Base-by-base conservation (phyloP, 2,797 vertebrate species). In the Sphaeramia orbicularis region DNA sequence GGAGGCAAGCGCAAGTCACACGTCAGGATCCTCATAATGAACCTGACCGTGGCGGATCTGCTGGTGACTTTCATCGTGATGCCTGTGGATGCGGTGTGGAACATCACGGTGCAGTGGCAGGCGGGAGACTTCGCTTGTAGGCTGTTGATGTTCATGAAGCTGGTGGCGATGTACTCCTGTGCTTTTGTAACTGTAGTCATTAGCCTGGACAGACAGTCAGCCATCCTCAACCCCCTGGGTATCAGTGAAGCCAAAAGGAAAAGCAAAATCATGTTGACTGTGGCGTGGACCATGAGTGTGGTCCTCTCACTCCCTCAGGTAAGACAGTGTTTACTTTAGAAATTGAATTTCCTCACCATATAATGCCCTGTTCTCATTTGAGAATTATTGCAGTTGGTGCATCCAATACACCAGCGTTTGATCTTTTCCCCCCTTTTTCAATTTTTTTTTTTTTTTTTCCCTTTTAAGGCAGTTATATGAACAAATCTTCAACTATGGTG, bases 31-130 rank as follows among this genome's bases (percentile, higher is more conserved):
- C 89, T 95, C 12, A 94, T 95, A 14, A 92, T 94, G 73, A 94
- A 95, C 86, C 89, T 95, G 67, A 95, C 93, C 0, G 88, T 89
- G 21, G 94, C 95, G 0, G 94, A 95, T 78, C 87, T 95, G 64
- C 85, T 95, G 76, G 94, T 95, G 64, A 95, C 95, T 13, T 95
- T 95, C 71, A 92, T 95, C 14, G 95, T 95, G 58, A 95, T 95
- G 95, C 95, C 95, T 0, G 80, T 95, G 83, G 95, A 95, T 71
- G 95, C 94, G 0, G 92, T 71, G 61, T 95, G 95, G 94, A 95
- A 95, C 87, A 94, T 95, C 78, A 95, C 94, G 1, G 92, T 95
- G 57, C 94, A 95, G 89, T 95, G 95, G 95, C 85, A 88, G 70
- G 95, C 94, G 0, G 95, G 94, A 0, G 94, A 95, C 70, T 36